phyloP scores from a whole-genome alignment of 2,888 invertebrate genomes.

The Cheilosia impressa region DNA sequence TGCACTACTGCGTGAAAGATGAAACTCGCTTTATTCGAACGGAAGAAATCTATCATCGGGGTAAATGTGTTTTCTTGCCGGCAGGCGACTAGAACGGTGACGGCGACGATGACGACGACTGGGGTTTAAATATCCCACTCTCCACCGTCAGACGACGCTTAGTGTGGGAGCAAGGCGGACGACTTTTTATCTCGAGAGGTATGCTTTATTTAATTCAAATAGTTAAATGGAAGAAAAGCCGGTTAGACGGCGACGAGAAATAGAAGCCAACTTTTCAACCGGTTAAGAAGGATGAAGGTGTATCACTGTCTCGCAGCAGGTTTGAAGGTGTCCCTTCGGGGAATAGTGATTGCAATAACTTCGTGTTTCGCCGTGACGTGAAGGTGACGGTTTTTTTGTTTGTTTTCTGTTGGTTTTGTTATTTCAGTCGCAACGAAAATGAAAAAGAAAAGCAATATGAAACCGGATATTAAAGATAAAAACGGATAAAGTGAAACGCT shows the following conservation, averaged over 20 bases:
- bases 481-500: constrained; percentile 59
- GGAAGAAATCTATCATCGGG: constrained; percentile 69
- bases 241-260: constrained; percentile 34
- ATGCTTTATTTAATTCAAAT: constrained; percentile 55
- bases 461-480: constrained; percentile 73
- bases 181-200: constrained; percentile 52
- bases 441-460: constrained; percentile 3
- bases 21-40: constrained; percentile 62
- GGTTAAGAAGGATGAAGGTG: constrained; percentile 36
- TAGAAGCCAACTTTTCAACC: constrained; percentile 45
- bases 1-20: constrained; percentile 66
- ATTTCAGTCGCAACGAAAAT: constrained; percentile 10
- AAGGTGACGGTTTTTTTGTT: constrained; percentile 17
- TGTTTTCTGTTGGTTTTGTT: neutral
- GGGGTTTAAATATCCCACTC: neutral
- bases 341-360: constrained; percentile 36
- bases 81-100: neutral
- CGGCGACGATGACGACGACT: neutral
- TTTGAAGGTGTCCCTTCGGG: constrained; percentile 16
- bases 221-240: constrained; percentile 43
- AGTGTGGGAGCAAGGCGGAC: constrained; percentile 13
- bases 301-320: constrained; percentile 16
- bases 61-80: constrained; percentile 45
- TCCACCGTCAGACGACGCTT: constrained; percentile 10
- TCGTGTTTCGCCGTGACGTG: constrained; percentile 4